Percentiles rank a stretch among this genome's conserved stretches.
Conservation (phyloP, 2,113 vertebrate species). For the Chlorodrepanis virens region DNA sequence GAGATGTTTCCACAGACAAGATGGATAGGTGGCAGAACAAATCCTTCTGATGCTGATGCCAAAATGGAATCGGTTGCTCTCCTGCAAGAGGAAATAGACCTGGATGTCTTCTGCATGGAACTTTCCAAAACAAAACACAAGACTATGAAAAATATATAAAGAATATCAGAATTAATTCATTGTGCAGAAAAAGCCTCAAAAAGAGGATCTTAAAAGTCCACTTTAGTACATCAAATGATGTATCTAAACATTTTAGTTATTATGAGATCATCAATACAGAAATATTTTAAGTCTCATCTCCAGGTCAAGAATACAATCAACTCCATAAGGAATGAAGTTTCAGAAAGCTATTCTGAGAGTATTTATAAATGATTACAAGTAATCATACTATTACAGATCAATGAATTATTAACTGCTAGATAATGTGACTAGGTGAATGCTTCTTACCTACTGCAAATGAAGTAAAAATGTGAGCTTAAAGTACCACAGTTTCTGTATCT, state of each 20-base stretch:
- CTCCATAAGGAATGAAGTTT: not conserved
- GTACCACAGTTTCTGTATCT: not conserved
- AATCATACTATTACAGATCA: not conserved
- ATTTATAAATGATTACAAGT: not conserved
- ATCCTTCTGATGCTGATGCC: not conserved
- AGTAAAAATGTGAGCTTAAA: not conserved
- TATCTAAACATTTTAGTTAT: not conserved
- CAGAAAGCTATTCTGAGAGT: not conserved
- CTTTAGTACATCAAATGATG: not conserved
- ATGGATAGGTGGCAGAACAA: not conserved
- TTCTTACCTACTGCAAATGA: not conserved
- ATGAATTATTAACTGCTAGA: not conserved
- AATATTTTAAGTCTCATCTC: not conserved
- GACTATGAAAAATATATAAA: not conserved
- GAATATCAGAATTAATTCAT: not conserved
- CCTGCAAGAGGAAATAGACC: not conserved
- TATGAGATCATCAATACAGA: not conserved
- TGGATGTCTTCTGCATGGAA: not conserved
- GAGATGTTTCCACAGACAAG: not conserved
- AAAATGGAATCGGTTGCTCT: not conserved
- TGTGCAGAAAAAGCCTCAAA: not conserved
- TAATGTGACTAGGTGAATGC: not conserved
- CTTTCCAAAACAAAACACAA: conserved; percentile 7
- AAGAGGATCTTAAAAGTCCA: not conserved
- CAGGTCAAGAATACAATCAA: not conserved